These are phyloP conservation scores for Monodelphis domestica DNA, from an alignment of 2,797 vertebrate species.

Conservation along the genomic window DNA sequence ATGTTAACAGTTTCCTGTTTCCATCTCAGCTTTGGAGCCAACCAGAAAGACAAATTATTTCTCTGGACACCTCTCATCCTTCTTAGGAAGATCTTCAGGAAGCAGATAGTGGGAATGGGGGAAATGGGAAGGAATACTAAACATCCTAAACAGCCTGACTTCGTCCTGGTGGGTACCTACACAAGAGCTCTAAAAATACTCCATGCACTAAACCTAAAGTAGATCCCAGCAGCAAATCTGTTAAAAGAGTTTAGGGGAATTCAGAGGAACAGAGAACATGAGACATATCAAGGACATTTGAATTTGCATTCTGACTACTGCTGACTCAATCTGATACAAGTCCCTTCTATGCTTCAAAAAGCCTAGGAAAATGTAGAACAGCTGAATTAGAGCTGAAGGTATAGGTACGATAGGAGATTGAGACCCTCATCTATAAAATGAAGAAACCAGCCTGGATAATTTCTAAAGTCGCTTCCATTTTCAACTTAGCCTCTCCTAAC, in stretches of 20 bases:
- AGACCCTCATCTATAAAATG: background rate
- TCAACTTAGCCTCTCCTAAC: background rate
- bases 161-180: background rate
- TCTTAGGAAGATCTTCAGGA: conserved; percentile 26
- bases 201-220: background rate
- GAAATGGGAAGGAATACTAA: background rate
- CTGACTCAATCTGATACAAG: background rate
- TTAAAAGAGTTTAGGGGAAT: background rate
- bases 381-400: background rate
- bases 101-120: background rate
- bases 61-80: conserved; percentile 19
- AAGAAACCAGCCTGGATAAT: background rate
- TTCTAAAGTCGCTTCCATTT: background rate
- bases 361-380: background rate
- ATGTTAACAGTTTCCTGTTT: conserved; percentile 68
- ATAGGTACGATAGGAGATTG: background rate
- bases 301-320: background rate
- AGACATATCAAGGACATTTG: conserved; percentile 22
- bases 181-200: background rate
- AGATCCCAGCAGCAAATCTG: background rate
- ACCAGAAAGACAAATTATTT: conserved; percentile 24
- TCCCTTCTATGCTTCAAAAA: background rate
- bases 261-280: background rate
- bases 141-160: background rate
- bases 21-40: conserved; percentile 32